phyloP scores from a whole-genome alignment of 2,888 invertebrate genomes.

The Orthonychiurus folsomi region DNA sequence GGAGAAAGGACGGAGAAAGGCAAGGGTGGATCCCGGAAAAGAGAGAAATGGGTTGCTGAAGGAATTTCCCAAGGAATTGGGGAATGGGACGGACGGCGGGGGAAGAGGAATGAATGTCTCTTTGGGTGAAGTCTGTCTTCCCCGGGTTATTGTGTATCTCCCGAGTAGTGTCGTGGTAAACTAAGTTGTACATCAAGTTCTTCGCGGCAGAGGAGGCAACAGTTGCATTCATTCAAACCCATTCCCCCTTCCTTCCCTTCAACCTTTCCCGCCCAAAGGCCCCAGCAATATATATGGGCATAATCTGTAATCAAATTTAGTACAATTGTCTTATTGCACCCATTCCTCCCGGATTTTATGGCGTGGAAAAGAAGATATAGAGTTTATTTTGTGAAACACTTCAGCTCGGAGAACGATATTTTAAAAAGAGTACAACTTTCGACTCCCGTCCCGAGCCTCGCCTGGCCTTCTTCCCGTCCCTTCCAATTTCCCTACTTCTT shows the following conservation, averaged over 20 bases:
- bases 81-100: constrained; percentile 9
- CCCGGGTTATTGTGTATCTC: constrained; percentile 21
- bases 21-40: neutral
- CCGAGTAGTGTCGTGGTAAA: constrained; percentile 25
- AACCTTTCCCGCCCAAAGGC: too few species aligned
- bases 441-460: too few species aligned
- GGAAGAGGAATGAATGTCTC: constrained; percentile 15
- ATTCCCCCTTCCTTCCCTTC: constrained; percentile 40
- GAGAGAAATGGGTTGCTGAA: constrained; percentile 14
- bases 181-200: constrained; percentile 28
- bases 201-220: too few species aligned
- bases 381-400: constrained; percentile 43
- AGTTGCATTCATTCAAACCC: constrained; percentile 41
- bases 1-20: neutral
- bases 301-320: constrained; percentile 44
- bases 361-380: constrained; percentile 43
- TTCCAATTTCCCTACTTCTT: too few species aligned
- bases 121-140: too few species aligned
- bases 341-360: constrained; percentile 42
- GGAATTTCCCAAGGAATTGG: too few species aligned
- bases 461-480: too few species aligned
- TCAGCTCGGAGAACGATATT: constrained; percentile 40
- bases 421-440: constrained; percentile 38
- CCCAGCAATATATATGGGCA: constrained; percentile 42
- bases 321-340: constrained; percentile 42